phyloP scores from a whole-genome alignment of 1,140 invertebrate genomes.

The Philotrypesis tridentata region DNA sequence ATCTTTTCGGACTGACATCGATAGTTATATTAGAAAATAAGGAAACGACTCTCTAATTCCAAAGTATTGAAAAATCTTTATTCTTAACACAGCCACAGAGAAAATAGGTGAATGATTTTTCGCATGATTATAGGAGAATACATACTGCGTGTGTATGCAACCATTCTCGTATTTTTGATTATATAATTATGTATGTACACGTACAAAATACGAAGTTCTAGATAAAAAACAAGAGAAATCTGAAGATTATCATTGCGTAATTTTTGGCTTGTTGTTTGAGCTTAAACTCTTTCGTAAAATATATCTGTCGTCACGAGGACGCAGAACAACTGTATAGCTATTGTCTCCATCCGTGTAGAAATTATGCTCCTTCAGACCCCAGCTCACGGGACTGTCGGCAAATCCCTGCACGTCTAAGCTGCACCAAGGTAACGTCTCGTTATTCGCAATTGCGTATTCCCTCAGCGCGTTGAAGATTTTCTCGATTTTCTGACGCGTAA shows the following conservation, averaged over 20 bases:
- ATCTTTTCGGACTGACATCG: neutral
- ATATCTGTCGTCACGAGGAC: conserved; percentile 57
- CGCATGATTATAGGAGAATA: conserved; percentile 16
- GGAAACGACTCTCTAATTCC: neutral
- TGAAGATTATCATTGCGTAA: conserved; percentile 52
- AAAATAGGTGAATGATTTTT: conserved; percentile 34
- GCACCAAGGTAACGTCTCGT: conserved; percentile 67
- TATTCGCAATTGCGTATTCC: conserved; percentile 56
- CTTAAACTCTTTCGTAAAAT: conserved; percentile 65
- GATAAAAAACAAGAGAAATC: conserved; percentile 25
- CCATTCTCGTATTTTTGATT: conserved; percentile 31
- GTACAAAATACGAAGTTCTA: conserved; percentile 34
- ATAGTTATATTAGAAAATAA: conserved; percentile 10
- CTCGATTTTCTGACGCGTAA: conserved; percentile 67
- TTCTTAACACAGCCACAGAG: conserved; percentile 43
- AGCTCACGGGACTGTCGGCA: conserved; percentile 72
- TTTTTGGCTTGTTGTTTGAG: conserved; percentile 63
- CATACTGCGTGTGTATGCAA: conserved; percentile 27
- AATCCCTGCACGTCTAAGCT: conserved; percentile 76
- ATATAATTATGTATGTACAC: conserved; percentile 36
- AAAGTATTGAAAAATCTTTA: conserved; percentile 47
- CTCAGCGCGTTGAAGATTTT: conserved; percentile 66
- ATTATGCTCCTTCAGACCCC: conserved; percentile 70
- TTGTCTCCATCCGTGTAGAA: conserved; percentile 75
- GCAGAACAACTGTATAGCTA: conserved; percentile 71